Conservation (phyloP, 2,113 vertebrate species). For the Caranx ignobilis region DNA sequence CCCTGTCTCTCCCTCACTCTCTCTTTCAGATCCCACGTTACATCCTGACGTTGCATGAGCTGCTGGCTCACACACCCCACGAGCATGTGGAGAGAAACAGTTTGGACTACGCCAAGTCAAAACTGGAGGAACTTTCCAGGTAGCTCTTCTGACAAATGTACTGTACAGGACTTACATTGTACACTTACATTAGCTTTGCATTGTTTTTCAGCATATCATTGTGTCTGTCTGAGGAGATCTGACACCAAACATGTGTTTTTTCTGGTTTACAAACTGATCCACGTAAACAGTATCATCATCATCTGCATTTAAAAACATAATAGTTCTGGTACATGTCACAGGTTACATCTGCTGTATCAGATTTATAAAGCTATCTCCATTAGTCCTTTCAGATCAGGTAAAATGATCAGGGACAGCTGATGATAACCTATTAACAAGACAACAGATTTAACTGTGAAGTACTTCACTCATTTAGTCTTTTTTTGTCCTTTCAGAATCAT, state of each 20-base stretch:
- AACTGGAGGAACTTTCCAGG: slow-evolving; percentile 98
- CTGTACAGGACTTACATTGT: no score
- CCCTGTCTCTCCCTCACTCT: neutral
- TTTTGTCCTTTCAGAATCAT: slow-evolving; percentile 87
- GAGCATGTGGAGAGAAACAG: slow-evolving; percentile 98
- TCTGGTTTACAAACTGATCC: neutral
- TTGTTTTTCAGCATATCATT: neutral
- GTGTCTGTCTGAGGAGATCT: neutral
- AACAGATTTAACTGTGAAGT: neutral
- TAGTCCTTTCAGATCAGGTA: neutral
- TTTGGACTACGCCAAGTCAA: slow-evolving; percentile 97
- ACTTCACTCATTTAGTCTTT: neutral
- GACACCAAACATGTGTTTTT: neutral
- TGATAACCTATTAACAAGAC: neutral
- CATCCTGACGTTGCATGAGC: slow-evolving; percentile 95
- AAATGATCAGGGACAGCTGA: neutral
- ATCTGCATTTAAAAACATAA: neutral
- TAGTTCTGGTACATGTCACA: neutral
- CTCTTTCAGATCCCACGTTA: slow-evolving; percentile 93
- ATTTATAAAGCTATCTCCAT: neutral
- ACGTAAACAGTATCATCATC: neutral
- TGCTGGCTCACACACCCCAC: slow-evolving; percentile 96
- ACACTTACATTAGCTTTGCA: neutral
- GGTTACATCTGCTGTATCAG: neutral
- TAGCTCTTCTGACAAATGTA: slow-evolving; percentile 57